Conservation (phyloP, 2,113 vertebrate species). For the Chamaea fasciata region DNA sequence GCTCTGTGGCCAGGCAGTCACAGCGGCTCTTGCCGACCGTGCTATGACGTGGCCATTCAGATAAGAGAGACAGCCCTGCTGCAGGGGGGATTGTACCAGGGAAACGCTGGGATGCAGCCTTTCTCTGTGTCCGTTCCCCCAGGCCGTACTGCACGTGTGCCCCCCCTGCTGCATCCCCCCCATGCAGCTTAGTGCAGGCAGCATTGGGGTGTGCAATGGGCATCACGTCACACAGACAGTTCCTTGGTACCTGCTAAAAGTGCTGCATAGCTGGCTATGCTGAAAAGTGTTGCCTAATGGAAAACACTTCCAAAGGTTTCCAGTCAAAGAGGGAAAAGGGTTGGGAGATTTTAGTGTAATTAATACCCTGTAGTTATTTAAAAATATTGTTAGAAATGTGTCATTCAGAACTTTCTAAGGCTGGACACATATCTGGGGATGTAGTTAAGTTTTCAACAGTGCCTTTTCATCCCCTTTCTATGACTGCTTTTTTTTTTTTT, state of each 20-base stretch:
- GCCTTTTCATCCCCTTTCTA: neutral
- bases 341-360: neutral
- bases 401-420: neutral
- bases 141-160: rapidly evolving
- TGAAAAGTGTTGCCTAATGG: neutral
- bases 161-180: neutral
- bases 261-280: neutral
- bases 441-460: neutral
- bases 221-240: rapidly evolving
- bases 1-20: neutral
- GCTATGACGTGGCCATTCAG: rapidly evolving
- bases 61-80: neutral
- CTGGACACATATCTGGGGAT: neutral
- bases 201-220: rapidly evolving
- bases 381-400: neutral
- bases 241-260: neutral
- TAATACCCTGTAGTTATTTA: neutral
- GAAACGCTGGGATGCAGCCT: rapidly evolving
- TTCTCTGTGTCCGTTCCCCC: neutral
- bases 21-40: neutral
- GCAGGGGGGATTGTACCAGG: neutral
- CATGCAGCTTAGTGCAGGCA: rapidly evolving
- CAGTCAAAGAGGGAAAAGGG: neutral
- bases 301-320: neutral
- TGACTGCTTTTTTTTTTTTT: neutral